Base-by-base conservation (phyloP, 2,113 vertebrate species). In the Lontra canadensis region DNA sequence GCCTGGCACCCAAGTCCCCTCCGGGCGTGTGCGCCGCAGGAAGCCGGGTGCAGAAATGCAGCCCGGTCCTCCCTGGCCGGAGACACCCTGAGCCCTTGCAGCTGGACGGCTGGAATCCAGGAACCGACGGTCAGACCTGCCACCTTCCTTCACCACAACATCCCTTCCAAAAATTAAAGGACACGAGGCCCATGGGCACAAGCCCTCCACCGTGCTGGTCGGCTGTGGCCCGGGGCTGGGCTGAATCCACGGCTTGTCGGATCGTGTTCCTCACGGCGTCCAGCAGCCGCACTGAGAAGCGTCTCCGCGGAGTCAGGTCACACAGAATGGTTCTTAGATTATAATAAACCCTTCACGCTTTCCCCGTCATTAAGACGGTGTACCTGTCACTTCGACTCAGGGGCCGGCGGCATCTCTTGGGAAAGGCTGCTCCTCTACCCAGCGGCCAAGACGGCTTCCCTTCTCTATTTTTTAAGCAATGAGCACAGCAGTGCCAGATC, bases 401-500 rank as follows among this genome's bases (percentile, higher is more conserved):
- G 82, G 79, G 67, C 97, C 4, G 90, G 80, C 39, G 79, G 82
- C 63, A 29, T 95, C 96, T 96, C 97, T 94, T 79, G 55, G 47
- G 84, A 95, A 97, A 95, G 98, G 80, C 95, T 81, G 84, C 88
- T 97, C 97, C 96, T 96, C 98, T 95, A 69, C 95, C 97, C 95
- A 95, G 94, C 95, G 95, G 94, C 90, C 34, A 29, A 61, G 26
- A 44, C 78, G 84, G 39, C 4, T 25, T 3, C 7, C 1, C 21
- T 34, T 6, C 79, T 61, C 13, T 8, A 1, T 78, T 21, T 63
- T 17, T 25, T 9, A 20, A 31, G 59, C 39, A 7, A 11, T 55
- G 92, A 93, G 83, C 96, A 65, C 93, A 78, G 87, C 73, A 82
- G 42, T 18, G 52, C 92, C 96, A 88, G 96, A 49, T 52, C 47